Percentiles rank a stretch among this genome's conserved stretches.
phyloP scores from a whole-genome alignment of 2,888 invertebrate genomes.

The Thecophora atra region DNA sequence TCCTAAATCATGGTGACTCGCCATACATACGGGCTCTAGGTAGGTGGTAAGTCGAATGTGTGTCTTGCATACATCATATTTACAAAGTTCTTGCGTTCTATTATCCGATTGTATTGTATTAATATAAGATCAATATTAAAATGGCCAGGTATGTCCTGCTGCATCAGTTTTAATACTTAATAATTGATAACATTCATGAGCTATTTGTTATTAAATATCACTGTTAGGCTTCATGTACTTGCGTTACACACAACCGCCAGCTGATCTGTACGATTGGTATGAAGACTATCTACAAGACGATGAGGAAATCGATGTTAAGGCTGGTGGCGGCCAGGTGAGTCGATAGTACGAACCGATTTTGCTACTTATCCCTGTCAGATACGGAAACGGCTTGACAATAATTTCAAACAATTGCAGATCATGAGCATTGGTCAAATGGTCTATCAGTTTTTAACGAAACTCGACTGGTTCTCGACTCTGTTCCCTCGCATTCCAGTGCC shows the following conservation, averaged over 20 bases:
- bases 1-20: constrained; percentile 94
- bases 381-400: neutral
- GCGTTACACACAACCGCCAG: constrained; percentile 95
- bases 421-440: constrained; percentile 94
- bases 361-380: neutral
- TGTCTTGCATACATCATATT: constrained; percentile 38
- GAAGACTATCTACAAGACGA: constrained; percentile 95
- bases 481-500: constrained; percentile 99
- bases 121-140: constrained; percentile 11
- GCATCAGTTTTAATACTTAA: neutral
- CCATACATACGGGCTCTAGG: constrained; percentile 97
- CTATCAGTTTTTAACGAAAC: constrained; percentile 90
- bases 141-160: constrained; percentile 35
- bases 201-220: constrained; percentile 34
- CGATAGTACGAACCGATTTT: constrained; percentile 49
- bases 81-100: neutral
- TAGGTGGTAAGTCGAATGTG: constrained; percentile 67
- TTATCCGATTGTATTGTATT: constrained; percentile 3
- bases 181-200: neutral
- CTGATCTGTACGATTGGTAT: constrained; percentile 96
- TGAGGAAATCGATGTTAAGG: constrained; percentile 97
- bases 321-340: constrained; percentile 89
- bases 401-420: constrained; percentile 50
- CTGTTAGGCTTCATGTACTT: constrained; percentile 77
- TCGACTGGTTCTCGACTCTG: constrained; percentile 98